These are phyloP conservation scores for Anas flavirostris DNA, from an alignment of 2,797 vertebrate species.

Conservation along the genomic window DNA sequence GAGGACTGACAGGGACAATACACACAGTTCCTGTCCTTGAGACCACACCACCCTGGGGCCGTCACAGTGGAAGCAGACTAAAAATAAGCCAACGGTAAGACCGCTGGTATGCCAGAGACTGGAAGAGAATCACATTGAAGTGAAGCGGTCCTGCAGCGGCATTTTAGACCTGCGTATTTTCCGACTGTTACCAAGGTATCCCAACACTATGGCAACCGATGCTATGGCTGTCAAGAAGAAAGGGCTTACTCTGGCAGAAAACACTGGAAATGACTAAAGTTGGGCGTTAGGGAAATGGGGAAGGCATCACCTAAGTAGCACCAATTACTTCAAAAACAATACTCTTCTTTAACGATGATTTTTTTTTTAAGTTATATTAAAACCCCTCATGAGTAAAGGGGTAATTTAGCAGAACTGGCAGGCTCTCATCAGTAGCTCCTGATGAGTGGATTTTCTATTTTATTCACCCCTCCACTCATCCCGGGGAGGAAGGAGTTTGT, in stretches of 20 bases:
- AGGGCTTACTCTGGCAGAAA: neutral
- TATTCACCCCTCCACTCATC: neutral
- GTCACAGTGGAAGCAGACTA: neutral
- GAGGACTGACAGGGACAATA: neutral
- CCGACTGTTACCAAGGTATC: neutral
- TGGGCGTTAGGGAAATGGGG: neutral
- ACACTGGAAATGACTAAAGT: neutral
- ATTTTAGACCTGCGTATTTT: neutral
- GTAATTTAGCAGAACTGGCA: neutral
- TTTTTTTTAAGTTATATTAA: neutral
- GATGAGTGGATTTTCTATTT: neutral
- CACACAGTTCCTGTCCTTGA: neutral
- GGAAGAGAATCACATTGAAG: neutral
- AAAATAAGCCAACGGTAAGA: neutral
- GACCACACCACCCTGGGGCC: neutral
- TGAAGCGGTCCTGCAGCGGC: neutral
- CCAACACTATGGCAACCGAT: neutral
- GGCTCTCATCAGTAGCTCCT: accelerated
- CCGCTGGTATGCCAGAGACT: neutral
- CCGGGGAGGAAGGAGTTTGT: neutral
- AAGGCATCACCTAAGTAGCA: neutral
- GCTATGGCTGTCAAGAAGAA: neutral
- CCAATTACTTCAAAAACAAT: neutral
- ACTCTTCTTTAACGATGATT: neutral
- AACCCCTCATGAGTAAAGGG: neutral